Evolutionary conservation across 2,888 invertebrate species (phyloP), one percentile per base, ranked within the genome.

Genomic region (Drosophila kanekoi): DNA sequence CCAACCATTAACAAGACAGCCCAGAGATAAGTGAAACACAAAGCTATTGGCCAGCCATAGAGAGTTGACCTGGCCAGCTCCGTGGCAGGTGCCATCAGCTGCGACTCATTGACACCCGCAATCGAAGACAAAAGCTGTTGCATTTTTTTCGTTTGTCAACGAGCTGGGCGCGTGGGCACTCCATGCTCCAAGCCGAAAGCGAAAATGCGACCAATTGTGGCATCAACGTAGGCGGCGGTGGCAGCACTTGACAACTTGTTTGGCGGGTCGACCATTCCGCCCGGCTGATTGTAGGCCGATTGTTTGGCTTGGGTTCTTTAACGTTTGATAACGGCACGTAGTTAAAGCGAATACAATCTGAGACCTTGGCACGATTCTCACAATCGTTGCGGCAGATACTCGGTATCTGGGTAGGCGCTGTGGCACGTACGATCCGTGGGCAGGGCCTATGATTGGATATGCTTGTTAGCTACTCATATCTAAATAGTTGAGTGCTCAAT

Each of bases 341-440:
- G 81, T 80, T 86, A 78, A 64, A 58, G 44, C 65, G 86, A 83
- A 86, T 54, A 76, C 72, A 83, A 85, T 83, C 76, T 67, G 76
- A 83, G 83, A 83, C 83, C 83, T 83, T 83, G 83, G 86, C 83
- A 86, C 86, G 86, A 86, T 83, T 83, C 83, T 83, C 77, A 64
- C 74, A 75, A 77, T 74, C 51, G 58, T 59, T 51, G 59, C 37
- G 6, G 10, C 18, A 28, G 23, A 41, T 59, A 40, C 33, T 71
- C 66, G 54, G 65, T 72, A 64, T 67, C 67, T 65, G 60, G 23
- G 48, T 61, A 43, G 70, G 49, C 57, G 62, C 48, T 63, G 49
- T 35, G 65, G 81, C 81, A 83, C 81, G 81, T 81, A 68, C 74
- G 44, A 74, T 66, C 59, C 57, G 75, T 71, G 71, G 76, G 66